Evolutionary conservation across 2,113 vertebrate species (phyloP), one percentile per base, ranked within the genome.

Genomic region (Cyrtonyx montezumae): DNA sequence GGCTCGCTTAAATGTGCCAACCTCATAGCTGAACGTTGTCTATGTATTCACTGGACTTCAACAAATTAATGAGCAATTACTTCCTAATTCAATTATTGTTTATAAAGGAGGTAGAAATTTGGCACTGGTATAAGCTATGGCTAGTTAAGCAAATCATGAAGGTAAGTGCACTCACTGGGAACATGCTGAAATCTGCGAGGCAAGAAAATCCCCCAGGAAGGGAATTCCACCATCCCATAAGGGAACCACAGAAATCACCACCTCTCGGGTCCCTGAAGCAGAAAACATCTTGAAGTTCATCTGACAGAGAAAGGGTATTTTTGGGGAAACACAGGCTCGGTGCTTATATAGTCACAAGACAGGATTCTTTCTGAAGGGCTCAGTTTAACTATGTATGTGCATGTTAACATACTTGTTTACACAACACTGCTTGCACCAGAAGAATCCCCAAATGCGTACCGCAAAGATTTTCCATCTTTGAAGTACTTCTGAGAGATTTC

Each of bases 21-120:
- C 10, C 32, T n/a, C 3, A 0, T 7, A 4, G 11, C 23, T 0
- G 7, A 28, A 26, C 17, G 26, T 53, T 71, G 71, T 17, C 58
- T 20, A 28, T 4, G 65, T 28, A 10, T 26, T 73, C 48, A 17
- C 9, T 37, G 46, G 61, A 17, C 84, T 88, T 61, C 84, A 74
- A 49, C 28, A 46, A 12, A 18, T 19, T 62, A 79, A 73, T 5
- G 30, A 73, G 73, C 55, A 59, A 61, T 53, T 46, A 53, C 26
- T 30, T 56, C 32, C 66, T 37, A 28, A 74, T 59, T 63, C 43
- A 13, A 9, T 61, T n/a, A 49, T 14, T 26, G 34, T 26, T 79
- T 58, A 53, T 59, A 43, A 69, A 79, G 16, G 18, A 74, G 51
- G 45, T 73, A 34, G 20, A 46, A 32, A 42, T 40, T 17, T 14